Percentiles rank a stretch among this genome's conserved stretches.
Evolutionary conservation across 2,888 invertebrate genomes (phyloP).

Genomic region (Lagria hirta): DNA sequence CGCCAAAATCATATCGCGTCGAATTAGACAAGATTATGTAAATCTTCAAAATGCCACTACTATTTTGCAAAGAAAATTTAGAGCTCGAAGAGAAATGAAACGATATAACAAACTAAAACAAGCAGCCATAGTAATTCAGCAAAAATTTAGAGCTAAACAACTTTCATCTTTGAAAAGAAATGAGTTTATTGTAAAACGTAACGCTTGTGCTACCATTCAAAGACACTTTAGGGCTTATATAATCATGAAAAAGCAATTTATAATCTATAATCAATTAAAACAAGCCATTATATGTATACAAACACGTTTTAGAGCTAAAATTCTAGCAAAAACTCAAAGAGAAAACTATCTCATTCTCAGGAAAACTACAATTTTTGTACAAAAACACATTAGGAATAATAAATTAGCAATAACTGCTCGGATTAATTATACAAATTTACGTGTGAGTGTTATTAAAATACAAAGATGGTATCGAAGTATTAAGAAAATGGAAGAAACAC

Average conservation of each 20-base stretch:
- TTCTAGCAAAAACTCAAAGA: background rate
- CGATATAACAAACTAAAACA: slow-evolving; percentile 47
- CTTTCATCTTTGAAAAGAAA: slow-evolving; percentile 10
- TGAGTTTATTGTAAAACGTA: slow-evolving; percentile 47
- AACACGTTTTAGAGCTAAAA: slow-evolving; percentile 3
- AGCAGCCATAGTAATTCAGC: slow-evolving; percentile 49
- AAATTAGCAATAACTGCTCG: slow-evolving; percentile 51
- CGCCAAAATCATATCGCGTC: too few relatives aligned
- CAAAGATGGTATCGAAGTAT: slow-evolving; percentile 50
- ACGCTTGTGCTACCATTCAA: slow-evolving; percentile 55
- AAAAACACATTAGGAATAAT: slow-evolving; percentile 44
- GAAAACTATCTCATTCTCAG: slow-evolving; percentile 34
- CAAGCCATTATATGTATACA: background rate
- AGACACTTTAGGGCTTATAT: slow-evolving; percentile 39
- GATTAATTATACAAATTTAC: slow-evolving; percentile 31
- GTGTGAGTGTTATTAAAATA: slow-evolving; percentile 52
- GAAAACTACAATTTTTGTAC: slow-evolving; percentile 55
- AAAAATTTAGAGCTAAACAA: slow-evolving; percentile 41
- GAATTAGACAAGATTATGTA: too few relatives aligned
- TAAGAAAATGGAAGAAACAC: slow-evolving; percentile 45
- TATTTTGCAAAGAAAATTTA: slow-evolving; percentile 18
- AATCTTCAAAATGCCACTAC: too few relatives aligned
- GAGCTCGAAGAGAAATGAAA: slow-evolving; percentile 43
- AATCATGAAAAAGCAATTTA: background rate
- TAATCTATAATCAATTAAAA: background rate